Evolutionary conservation across 2,113 vertebrate species (phyloP), one percentile per base, ranked within the genome.

Genomic region (Tupaia chinensis): DNA sequence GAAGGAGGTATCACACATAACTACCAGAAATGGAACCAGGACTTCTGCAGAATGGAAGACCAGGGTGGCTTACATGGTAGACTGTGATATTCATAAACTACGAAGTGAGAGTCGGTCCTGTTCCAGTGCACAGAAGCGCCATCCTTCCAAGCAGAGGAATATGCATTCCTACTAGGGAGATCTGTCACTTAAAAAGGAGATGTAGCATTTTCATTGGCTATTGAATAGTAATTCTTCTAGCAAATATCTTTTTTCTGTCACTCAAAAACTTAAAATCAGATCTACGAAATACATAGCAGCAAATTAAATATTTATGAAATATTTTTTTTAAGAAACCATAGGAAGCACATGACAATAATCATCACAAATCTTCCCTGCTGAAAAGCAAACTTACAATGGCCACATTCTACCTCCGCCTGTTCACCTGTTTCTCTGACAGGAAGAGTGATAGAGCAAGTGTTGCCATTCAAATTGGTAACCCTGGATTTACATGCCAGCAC

Each of bases 261-360:
- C 7, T 60, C 29, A 86, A 79, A 78, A 53, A 65, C 29, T 25
- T 29, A 78, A 96, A 94, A n/a, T 19, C 25, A 91, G 7, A 44
- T 56, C 10, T 73, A 53, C 54, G 34, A 87, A 83, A 70, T 88
- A 85, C 27, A 81, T 25, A 16, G 10, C 14, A 19, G 23, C 66
- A 90, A 95, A 79, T 60, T 80, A 90, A 84, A 44, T 3, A 90
- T 34, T 76, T 70, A 80, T 3, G 72, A 94, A 88, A 72, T 10
- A 54, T 81, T 97, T 87, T 63, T 8, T 86, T 58, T 83, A 93
- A 81, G 61, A 32, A 89, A 27, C 5, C 34, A 58, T 1, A 0
- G 23, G 32, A 20, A 20, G 9, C 22, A 81, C 1, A 0, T 73
- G 63, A 70, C 12, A 81, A 56, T 32, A 80, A 63, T 11, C 3